Conservation (phyloP, 2,797 vertebrate genomes). For the Macropodus opercularis region DNA sequence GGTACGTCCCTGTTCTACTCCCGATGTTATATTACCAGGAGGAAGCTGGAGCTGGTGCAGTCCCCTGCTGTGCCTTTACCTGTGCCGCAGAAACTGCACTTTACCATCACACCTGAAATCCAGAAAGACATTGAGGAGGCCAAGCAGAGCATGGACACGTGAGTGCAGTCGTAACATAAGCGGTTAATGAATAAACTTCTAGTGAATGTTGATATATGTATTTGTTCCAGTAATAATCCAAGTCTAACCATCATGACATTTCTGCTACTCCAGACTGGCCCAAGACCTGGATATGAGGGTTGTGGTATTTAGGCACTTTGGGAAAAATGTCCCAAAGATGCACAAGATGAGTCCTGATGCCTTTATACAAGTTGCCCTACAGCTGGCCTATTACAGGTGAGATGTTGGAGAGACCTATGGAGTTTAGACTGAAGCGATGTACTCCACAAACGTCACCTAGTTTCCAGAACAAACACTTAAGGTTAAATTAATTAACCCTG, state of each 20-base stretch:
- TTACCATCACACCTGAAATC: slow-evolving; percentile 91
- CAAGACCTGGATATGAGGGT: slow-evolving; percentile 89
- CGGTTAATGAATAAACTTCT: too few relatives aligned
- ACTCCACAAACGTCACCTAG: too few relatives aligned
- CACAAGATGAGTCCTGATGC: slow-evolving; percentile 93
- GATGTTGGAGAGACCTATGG: background rate
- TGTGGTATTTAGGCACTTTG: slow-evolving; percentile 88
- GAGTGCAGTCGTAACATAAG: slow-evolving; percentile 49
- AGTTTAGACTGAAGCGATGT: background rate
- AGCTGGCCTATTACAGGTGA: slow-evolving; percentile 94
- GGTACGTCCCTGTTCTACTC: background rate
- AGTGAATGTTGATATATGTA: too few relatives aligned
- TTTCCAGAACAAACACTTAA: too few relatives aligned
- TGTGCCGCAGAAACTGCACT: slow-evolving; percentile 88
- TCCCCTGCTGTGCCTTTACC: slow-evolving; percentile 81
- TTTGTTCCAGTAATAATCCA: background rate
- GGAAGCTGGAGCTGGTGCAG: slow-evolving; percentile 77
- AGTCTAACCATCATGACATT: background rate
- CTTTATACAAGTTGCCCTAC: slow-evolving; percentile 92
- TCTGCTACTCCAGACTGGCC: slow-evolving; percentile 82
- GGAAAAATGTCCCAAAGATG: slow-evolving; percentile 90
- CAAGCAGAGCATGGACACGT: slow-evolving; percentile 90
- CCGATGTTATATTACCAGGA: slow-evolving; percentile 74
- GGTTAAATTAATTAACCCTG: too few relatives aligned
- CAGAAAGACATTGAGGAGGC: slow-evolving; percentile 91